phyloP scores from a whole-genome alignment of 2,888 invertebrate genomes.

The Himalopsyche anomala region DNA sequence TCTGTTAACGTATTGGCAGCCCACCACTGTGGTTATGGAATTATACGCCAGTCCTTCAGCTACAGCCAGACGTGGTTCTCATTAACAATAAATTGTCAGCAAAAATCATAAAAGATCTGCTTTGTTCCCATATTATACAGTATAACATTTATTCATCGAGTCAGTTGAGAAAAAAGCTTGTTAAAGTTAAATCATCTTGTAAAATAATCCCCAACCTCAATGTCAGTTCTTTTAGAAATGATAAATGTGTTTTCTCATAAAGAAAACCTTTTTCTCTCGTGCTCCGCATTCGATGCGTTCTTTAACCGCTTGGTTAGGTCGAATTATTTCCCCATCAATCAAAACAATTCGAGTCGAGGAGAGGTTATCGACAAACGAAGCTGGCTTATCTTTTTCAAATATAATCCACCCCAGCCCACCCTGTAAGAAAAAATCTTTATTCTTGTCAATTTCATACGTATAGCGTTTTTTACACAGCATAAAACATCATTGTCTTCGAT shows the following conservation, averaged over 20 bases:
- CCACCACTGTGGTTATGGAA: no score
- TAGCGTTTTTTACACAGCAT: no score
- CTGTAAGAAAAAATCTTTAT: neutral
- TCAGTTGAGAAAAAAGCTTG: no score
- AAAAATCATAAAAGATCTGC: no score
- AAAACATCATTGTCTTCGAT: no score
- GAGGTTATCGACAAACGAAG: neutral
- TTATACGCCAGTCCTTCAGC: no score
- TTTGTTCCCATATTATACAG: neutral
- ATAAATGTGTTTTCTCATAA: neutral
- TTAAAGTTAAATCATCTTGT: no score
- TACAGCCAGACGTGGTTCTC: no score
- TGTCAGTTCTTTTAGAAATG: neutral
- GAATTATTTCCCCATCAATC: conserved; percentile 15
- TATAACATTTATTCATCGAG: neutral
- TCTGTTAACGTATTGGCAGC: no score
- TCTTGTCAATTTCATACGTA: neutral
- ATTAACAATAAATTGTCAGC: no score
- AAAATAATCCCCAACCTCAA: no score
- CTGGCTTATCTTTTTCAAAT: neutral
- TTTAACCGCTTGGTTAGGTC: neutral
- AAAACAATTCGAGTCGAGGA: neutral
- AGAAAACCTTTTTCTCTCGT: neutral
- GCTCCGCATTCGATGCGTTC: neutral
- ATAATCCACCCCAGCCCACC: neutral